Conservation (phyloP, 2,113 vertebrate genomes). For the Cyprinodon tularosa region DNA sequence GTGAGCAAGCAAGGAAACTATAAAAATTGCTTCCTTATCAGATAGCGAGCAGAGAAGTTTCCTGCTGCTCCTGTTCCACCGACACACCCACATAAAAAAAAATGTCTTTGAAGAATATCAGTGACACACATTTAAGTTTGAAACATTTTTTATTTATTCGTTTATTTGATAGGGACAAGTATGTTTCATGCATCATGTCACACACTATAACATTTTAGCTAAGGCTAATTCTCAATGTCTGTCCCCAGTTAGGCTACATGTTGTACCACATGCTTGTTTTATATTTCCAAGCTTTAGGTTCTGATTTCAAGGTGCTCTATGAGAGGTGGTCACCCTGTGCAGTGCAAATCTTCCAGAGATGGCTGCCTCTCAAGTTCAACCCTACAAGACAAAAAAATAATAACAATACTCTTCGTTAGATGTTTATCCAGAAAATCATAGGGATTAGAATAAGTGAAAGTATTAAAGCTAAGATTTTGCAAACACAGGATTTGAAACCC, state of each 20-base stretch:
- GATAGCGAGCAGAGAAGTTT: constrained; percentile 17
- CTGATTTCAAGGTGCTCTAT: constrained; percentile 24
- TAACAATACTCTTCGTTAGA: too few species aligned
- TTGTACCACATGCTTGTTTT: neutral
- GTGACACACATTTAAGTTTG: constrained; percentile 10
- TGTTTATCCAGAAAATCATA: too few species aligned
- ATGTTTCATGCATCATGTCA: too few species aligned
- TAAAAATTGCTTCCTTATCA: constrained; percentile 56
- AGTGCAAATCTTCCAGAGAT: constrained; percentile 22
- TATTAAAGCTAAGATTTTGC: too few species aligned
- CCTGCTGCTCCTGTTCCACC: constrained; percentile 21
- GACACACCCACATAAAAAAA: constrained; percentile 19
- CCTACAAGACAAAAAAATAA: neutral
- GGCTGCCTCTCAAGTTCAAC: constrained; percentile 42
- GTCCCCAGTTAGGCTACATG: too few species aligned
- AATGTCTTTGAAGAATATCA: constrained; percentile 45
- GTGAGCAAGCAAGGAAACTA: constrained; percentile 31
- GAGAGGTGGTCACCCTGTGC: constrained; percentile 40
- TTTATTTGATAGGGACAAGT: too few species aligned
- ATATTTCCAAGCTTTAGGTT: constrained; percentile 4
- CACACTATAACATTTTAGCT: too few species aligned
- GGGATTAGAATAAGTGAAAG: too few species aligned
- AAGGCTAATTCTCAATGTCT: too few species aligned
- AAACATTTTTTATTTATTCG: too few species aligned
- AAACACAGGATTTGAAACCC: too few species aligned